Conservation (phyloP, 2,797 vertebrate species). For the Onychomys torridus region DNA sequence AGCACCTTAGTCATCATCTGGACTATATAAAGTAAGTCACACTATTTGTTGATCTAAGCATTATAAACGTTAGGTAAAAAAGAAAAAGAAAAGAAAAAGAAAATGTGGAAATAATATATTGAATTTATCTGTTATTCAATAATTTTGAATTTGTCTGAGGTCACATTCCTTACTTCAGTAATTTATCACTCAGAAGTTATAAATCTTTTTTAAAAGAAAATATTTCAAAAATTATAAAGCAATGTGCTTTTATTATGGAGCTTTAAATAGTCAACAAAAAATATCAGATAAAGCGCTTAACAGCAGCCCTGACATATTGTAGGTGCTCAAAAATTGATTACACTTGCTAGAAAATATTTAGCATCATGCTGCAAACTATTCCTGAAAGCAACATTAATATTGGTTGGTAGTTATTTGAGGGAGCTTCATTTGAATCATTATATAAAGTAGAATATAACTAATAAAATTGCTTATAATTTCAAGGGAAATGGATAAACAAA, state of each 20-base stretch:
- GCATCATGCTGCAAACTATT: neutral
- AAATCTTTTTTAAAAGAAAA: neutral
- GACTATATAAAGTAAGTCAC: neutral
- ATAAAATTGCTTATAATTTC: neutral
- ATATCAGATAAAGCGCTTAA: neutral
- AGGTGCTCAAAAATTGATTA: neutral
- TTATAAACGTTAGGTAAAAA: neutral
- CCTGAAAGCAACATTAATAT: neutral
- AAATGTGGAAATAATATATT: constrained; percentile 1
- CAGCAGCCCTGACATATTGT: neutral
- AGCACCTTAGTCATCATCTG: neutral
- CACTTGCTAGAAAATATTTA: neutral
- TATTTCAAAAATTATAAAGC: neutral
- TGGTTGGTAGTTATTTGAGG: neutral
- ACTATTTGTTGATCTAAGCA: neutral
- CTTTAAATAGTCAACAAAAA: neutral
- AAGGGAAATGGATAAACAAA: constrained; percentile 48
- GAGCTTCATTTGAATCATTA: neutral
- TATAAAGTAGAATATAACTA: neutral
- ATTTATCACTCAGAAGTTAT: neutral
- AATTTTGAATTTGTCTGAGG: neutral
- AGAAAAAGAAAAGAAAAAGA: neutral
- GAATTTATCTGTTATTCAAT: neutral
- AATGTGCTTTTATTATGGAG: neutral
- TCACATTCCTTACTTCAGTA: neutral